Conservation (phyloP, 2,888 invertebrate genomes). For the Nemoura dubitans region DNA sequence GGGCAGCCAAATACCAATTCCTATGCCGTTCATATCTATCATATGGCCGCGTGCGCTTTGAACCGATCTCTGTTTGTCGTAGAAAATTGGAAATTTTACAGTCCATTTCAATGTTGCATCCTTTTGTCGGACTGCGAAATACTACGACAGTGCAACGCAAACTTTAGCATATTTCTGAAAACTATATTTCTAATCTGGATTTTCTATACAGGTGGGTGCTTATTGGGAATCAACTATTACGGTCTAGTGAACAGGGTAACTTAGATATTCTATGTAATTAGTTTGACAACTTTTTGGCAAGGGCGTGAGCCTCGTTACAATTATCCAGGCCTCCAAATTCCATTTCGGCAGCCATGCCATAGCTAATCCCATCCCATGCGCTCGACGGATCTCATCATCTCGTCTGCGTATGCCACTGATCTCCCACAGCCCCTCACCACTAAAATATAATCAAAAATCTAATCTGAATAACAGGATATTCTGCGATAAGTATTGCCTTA, state of each 20-base stretch:
- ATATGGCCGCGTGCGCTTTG: neutral
- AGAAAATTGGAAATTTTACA: neutral
- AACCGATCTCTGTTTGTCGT: neutral
- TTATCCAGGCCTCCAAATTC: neutral
- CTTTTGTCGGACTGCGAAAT: neutral
- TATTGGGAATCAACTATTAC: too few species aligned
- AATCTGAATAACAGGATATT: constrained; percentile 5
- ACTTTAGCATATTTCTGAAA: neutral
- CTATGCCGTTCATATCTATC: neutral
- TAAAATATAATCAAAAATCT: constrained; percentile 34
- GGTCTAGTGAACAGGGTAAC: too few species aligned
- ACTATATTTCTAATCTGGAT: neutral
- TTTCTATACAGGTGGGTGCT: neutral
- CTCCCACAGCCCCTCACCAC: neutral
- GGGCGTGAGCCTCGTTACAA: neutral
- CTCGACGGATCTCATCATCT: neutral
- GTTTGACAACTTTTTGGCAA: neutral
- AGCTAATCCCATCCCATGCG: neutral
- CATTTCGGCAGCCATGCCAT: neutral
- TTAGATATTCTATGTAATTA: neutral
- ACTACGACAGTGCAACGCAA: too few species aligned
- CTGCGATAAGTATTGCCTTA: neutral
- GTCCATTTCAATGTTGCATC: neutral
- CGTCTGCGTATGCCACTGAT: neutral
- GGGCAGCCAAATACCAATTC: neutral